These are phyloP conservation scores for Boloria euphrosyne DNA, from an alignment of 2,888 invertebrate genomes.

Conservation along the genomic window DNA sequence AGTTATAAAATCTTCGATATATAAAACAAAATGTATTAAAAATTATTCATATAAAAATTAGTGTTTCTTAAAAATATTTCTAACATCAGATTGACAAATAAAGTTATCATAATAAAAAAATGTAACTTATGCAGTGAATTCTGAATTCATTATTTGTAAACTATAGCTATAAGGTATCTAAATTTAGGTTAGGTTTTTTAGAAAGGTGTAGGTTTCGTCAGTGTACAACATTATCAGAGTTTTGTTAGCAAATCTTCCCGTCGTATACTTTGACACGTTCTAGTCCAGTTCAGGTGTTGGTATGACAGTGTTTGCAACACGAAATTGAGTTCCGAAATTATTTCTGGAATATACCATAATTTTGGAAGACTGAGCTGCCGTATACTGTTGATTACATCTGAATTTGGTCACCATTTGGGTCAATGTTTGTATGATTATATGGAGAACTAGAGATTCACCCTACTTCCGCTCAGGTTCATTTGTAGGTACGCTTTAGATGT, in stretches of 20 bases:
- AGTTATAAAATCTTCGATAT: no score
- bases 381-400: no score
- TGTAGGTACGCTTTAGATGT: no score
- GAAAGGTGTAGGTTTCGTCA: slow-evolving; percentile 31
- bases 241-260: slow-evolving; percentile 40
- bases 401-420: no score
- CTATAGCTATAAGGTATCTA: neutral
- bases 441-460: no score
- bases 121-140: neutral
- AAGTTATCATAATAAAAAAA: no score
- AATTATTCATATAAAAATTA: no score
- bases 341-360: slow-evolving; percentile 15
- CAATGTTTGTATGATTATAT: no score
- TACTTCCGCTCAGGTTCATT: no score
- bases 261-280: slow-evolving; percentile 45
- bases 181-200: slow-evolving; percentile 23
- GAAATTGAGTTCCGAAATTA: slow-evolving; percentile 36
- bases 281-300: slow-evolving; percentile 34
- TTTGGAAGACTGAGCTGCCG: neutral
- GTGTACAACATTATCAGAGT: slow-evolving; percentile 16
- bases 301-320: slow-evolving; percentile 31
- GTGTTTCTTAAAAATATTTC: no score
- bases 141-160: neutral
- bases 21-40: no score
- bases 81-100: no score